Conservation (phyloP, 2,113 vertebrate genomes). For the Ceyx melanurus region DNA sequence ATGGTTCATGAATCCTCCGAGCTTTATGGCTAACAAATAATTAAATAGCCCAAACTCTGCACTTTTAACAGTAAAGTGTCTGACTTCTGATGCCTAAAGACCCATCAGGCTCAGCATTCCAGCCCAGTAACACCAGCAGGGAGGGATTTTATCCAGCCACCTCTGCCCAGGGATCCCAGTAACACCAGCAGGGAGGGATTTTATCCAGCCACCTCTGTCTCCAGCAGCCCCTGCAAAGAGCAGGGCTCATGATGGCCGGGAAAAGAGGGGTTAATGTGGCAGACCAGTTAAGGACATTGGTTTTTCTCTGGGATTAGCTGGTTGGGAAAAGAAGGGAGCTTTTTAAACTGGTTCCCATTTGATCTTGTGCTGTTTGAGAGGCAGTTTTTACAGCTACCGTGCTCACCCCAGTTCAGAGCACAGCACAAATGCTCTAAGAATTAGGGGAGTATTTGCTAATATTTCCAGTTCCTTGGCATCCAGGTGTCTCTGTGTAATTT, state of each 20-base stretch:
- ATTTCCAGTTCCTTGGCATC: not conserved
- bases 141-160: not conserved
- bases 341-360: not conserved
- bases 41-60: constrained; percentile 7
- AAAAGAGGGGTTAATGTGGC: not conserved
- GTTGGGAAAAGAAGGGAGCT: not conserved
- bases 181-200: not conserved
- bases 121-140: not conserved
- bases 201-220: not conserved
- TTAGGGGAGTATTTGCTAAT: not conserved
- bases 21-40: constrained; percentile 39
- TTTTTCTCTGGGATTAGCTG: not conserved
- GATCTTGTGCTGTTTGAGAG: not conserved
- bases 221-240: not conserved
- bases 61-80: not conserved
- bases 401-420: not conserved
- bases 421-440: rapidly evolving
- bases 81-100: not conserved
- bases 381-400: not conserved
- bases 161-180: not conserved
- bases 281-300: not conserved
- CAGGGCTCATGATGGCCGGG: not conserved
- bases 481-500: not conserved
- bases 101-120: not conserved
- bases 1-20: not conserved